phyloP scores from a whole-genome alignment of 2,888 invertebrate genomes.

The Callimorpha dominula region DNA sequence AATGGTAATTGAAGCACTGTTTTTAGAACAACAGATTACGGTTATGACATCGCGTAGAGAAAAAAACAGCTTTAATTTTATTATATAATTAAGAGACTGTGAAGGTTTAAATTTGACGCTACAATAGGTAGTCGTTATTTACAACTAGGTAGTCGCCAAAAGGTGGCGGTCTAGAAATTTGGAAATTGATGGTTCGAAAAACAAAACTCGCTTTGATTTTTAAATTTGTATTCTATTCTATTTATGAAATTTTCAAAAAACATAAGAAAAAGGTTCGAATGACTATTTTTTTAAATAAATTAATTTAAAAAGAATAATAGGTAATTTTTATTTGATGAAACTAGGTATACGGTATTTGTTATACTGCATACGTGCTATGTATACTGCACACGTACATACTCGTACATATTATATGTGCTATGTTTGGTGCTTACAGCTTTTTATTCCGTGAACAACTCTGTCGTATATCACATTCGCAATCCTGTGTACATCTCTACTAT shows the following conservation, averaged over 20 bases:
- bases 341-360: neutral
- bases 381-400: no score
- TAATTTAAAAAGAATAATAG: no score
- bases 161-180: neutral
- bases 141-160: neutral
- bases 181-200: neutral
- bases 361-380: no score
- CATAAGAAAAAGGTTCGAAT: neutral
- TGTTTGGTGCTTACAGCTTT: neutral
- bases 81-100: neutral
- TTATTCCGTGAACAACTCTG: neutral
- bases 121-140: no score
- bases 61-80: neutral
- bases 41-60: neutral
- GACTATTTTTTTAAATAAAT: neutral
- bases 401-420: no score
- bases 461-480: neutral
- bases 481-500: neutral
- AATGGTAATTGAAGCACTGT: neutral
- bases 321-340: no score
- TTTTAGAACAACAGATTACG: neutral
- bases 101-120: neutral
- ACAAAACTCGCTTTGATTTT: neutral
- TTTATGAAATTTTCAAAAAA: neutral
- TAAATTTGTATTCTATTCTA: neutral